A percentile compares a stretch with the other conserved stretches of the same genome.
Conservation (phyloP, 2,113 vertebrate species). For the Ophthalmolycus amberensis region DNA sequence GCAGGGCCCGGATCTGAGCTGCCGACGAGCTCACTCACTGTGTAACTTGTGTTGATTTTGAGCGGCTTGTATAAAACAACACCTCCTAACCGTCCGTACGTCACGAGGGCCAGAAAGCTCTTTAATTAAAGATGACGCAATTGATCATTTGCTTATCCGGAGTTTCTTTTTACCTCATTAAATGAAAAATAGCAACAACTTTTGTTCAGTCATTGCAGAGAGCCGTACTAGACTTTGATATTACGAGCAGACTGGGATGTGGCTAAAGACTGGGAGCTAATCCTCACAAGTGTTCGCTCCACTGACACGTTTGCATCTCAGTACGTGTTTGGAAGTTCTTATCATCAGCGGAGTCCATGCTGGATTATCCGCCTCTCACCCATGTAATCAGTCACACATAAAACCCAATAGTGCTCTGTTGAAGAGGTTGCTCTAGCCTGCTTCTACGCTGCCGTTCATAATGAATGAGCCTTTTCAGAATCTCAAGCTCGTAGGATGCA, state of each 20-base stretch:
- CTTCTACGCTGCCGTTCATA: not conserved
- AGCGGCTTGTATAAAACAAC: conserved; percentile 23
- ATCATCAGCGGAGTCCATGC: conserved; percentile 62
- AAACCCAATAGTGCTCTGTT: conserved; percentile 66
- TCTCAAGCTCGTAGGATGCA: not conserved
- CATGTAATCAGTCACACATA: conserved; percentile 79
- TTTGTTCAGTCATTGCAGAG: not conserved
- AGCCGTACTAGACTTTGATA: not conserved
- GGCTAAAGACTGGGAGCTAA: not conserved
- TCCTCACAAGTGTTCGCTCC: conserved; percentile 19
- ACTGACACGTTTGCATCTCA: conserved; percentile 33
- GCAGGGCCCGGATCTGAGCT: conserved; percentile 20
- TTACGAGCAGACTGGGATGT: not conserved
- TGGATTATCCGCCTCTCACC: conserved; percentile 73
- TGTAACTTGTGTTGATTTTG: conserved; percentile 3
- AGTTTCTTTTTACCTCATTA: not conserved
- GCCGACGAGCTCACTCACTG: not conserved
- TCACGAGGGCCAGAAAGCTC: conserved; percentile 5
- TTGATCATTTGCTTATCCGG: conserved; percentile 1
- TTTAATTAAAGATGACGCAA: not conserved
- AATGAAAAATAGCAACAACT: not conserved
- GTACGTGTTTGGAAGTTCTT: conserved; percentile 43
- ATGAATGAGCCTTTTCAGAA: not conserved
- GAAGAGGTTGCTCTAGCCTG: conserved; percentile 13
- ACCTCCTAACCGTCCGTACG: conserved; percentile 26